These are phyloP conservation scores for Phoeniculus purpureus DNA, from an alignment of 2,797 vertebrate genomes.

Conservation along the genomic window DNA sequence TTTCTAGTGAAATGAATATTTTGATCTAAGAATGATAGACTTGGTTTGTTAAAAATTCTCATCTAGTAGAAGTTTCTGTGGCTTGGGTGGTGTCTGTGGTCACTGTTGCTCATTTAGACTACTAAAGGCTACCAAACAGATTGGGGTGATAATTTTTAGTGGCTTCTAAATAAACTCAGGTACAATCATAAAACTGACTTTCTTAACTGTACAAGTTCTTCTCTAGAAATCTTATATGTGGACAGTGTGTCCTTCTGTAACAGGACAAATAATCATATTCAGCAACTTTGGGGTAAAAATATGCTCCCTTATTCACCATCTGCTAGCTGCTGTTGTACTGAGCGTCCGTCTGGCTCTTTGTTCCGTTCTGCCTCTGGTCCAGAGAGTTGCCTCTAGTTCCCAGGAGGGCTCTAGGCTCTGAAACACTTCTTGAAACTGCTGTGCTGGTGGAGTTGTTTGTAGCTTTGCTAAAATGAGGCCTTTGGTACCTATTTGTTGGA, in stretches of 20 bases:
- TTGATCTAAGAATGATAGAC: not conserved
- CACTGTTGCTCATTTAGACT: not conserved
- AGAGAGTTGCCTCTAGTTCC: not conserved
- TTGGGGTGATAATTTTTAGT: not conserved
- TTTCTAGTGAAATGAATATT: not conserved
- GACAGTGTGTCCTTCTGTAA: not conserved
- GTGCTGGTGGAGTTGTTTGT: not conserved
- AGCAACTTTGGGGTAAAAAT: not conserved
- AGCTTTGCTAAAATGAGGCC: not conserved
- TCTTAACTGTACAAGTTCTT: not conserved
- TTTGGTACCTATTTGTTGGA: not conserved
- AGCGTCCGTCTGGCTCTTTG: not conserved
- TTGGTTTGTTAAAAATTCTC: not conserved
- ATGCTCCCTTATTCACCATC: not conserved
- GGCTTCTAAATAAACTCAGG: not conserved
- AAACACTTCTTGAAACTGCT: not conserved
- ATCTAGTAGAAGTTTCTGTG: not conserved
- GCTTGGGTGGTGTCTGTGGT: not conserved
- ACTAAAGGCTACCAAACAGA: not conserved
- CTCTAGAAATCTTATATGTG: not conserved
- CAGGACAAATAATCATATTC: not conserved
- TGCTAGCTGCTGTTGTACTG: not conserved
- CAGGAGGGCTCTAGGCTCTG: not conserved
- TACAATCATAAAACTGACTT: fast-evolving
- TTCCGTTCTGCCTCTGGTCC: not conserved